phyloP scores from a whole-genome alignment of 2,113 vertebrate genomes.

The Tachysurus fulvidraco region DNA sequence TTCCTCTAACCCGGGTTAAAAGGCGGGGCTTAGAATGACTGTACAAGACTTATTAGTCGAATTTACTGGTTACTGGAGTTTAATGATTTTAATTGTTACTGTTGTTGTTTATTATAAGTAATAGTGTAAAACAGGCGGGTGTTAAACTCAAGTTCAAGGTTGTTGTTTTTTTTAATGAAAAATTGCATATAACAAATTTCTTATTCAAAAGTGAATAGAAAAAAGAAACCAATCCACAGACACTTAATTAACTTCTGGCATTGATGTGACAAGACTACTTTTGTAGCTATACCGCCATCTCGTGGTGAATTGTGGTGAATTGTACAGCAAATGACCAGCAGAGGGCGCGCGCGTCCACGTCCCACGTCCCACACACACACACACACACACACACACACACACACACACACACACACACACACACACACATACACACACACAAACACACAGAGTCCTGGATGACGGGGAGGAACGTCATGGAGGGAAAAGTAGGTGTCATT shows the following conservation, averaged over 20 bases:
- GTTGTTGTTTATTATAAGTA: neutral
- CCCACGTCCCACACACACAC: neutral
- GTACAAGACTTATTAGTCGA: no score
- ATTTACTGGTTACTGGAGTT: neutral
- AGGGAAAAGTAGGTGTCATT: slow-evolving; percentile 18
- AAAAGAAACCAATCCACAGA: neutral
- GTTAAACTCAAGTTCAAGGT: neutral
- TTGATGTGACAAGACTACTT: neutral
- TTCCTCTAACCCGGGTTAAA: no score
- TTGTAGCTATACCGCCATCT: neutral
- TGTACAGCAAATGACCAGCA: neutral
- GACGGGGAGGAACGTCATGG: neutral
- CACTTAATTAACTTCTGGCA: neutral
- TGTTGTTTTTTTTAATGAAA: neutral
- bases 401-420: neutral
- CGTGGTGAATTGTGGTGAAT: neutral
- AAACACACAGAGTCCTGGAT: neutral
- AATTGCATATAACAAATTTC: neutral
- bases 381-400: no score
- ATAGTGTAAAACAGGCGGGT: neutral
- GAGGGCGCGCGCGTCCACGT: neutral
- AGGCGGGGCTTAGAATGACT: no score
- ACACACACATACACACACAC: no score
- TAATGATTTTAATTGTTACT: neutral
- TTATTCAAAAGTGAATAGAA: neutral